These are phyloP conservation scores for Drosophila mauritiana DNA, from an alignment of 1,140 invertebrate genomes.

Conservation along the genomic window DNA sequence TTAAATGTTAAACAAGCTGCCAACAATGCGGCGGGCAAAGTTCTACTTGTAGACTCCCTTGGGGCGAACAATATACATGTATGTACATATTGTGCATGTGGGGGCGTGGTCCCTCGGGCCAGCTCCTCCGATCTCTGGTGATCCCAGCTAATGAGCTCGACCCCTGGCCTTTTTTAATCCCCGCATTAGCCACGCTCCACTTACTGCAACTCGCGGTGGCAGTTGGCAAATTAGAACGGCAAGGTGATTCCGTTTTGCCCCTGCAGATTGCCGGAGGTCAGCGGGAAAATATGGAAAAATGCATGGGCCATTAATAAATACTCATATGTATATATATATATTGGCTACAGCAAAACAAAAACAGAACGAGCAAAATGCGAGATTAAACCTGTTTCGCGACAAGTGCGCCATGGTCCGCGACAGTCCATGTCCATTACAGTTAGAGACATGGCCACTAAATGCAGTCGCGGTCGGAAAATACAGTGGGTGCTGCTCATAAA, in stretches of 20 bases:
- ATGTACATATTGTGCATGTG: neutral
- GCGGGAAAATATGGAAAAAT: constrained; percentile 81
- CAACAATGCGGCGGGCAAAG: constrained; percentile 44
- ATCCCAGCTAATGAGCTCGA: constrained; percentile 58
- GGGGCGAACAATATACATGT: neutral
- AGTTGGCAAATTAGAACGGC: constrained; percentile 79
- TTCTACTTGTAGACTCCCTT: constrained; percentile 34
- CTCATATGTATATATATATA: constrained; percentile 20
- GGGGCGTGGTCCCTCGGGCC: constrained; percentile 30
- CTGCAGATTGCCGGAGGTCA: constrained; percentile 70
- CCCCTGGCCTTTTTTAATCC: constrained; percentile 62
- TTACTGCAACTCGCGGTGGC: constrained; percentile 56
- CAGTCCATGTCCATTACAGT: constrained; percentile 68
- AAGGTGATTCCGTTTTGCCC: constrained; percentile 61
- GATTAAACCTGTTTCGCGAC: constrained; percentile 72
- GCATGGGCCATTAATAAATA: constrained; percentile 67
- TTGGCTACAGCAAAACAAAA: constrained; percentile 46
- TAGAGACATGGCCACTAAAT: constrained; percentile 73
- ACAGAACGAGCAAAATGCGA: constrained; percentile 33
- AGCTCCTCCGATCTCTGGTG: constrained; percentile 5
- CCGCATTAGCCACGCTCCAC: constrained; percentile 66
- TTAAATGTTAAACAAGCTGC: constrained; percentile 72
- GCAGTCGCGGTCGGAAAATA: constrained; percentile 28
- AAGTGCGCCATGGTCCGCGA: constrained; percentile 59
- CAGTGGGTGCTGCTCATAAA: constrained; percentile 25